Conservation (phyloP, 1,140 invertebrate species). For the Pinna nobilis region DNA sequence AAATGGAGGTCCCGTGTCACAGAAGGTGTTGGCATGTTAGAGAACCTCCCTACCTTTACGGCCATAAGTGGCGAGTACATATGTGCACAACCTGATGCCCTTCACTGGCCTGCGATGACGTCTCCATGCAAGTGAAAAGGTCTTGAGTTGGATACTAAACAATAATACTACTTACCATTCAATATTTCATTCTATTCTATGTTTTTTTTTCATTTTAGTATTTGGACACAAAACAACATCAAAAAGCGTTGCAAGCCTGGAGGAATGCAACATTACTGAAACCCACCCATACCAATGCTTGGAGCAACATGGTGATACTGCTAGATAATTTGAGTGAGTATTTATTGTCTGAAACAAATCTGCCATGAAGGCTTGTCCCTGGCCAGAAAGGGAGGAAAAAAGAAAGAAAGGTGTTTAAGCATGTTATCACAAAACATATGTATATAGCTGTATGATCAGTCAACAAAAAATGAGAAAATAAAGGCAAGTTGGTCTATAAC, state of each 20-base stretch:
- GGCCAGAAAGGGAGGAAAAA: background rate
- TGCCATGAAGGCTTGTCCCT: background rate
- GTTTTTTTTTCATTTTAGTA: conserved; percentile 76
- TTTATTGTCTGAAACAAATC: background rate
- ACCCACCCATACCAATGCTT: conserved; percentile 87
- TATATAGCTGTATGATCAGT: too few relatives aligned
- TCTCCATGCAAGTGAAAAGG: too few relatives aligned
- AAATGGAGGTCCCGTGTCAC: too few relatives aligned
- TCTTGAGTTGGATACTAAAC: too few relatives aligned
- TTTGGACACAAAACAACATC: conserved; percentile 78
- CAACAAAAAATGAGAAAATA: background rate
- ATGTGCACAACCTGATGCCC: too few relatives aligned
- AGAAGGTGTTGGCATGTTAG: too few relatives aligned
- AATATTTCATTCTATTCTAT: background rate
- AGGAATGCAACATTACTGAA: conserved; percentile 86
- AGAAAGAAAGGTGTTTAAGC: background rate
- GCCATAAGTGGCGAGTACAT: too few relatives aligned
- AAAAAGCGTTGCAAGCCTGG: conserved; percentile 83
- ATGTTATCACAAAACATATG: background rate
- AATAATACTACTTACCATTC: too few relatives aligned
- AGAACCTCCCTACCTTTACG: too few relatives aligned
- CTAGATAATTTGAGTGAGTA: conserved; percentile 86
- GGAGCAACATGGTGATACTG: conserved; percentile 93
- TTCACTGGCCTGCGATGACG: too few relatives aligned
- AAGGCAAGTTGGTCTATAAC: too few relatives aligned